Evolutionary conservation across 2,797 vertebrate genomes (phyloP), one percentile per base, ranked within the genome.

Genomic region (Limnodromus scolopaceus): DNA sequence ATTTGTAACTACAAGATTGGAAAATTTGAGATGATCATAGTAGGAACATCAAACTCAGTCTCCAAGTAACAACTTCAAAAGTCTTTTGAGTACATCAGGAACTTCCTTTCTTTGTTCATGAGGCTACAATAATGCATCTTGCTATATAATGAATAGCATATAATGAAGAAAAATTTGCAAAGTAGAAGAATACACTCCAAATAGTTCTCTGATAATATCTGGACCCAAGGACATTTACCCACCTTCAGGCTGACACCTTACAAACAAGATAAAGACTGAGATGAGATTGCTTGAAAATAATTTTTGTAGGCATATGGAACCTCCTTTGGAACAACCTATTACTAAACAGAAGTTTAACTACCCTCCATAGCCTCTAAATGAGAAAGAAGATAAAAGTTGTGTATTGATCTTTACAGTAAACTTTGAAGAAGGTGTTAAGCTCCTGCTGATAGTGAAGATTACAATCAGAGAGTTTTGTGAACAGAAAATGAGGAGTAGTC

Each of bases 391-490:
- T 93, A 57, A 86, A 97, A 97, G 90, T 16, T 69, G n/a, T 28
- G n/a, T 58, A 91, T 79, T 95, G 90, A 91, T 96, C 93, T 91
- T 91, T 88, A 89, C 39, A 96, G 96, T 66, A 94, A 96, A 95
- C 92, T 95, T 92, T 90, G 95, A 97, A 93, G 95, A 95, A 97
- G 84, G 94, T 96, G 91, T 97, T 98, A 96, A 97, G 94, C 90
- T 97, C 97, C 93, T 94, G 95, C 95, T 97, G 97, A 94, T 92
- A 80, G 86, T 49, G 60, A 97, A 97, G 97, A 98, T 97, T 96
- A 95, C 75, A 96, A 97, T 95, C 95, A 95, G 80, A 87, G 68
- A 91, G 82, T 96, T 97, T 95, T 86, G 57, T 96, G 96, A 97
- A 96, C 75, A 96, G 96, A 96, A 97, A 97, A 97, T 89, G 53